Conservation (phyloP, 2,113 vertebrate species). For the Carlito syrichta region DNA sequence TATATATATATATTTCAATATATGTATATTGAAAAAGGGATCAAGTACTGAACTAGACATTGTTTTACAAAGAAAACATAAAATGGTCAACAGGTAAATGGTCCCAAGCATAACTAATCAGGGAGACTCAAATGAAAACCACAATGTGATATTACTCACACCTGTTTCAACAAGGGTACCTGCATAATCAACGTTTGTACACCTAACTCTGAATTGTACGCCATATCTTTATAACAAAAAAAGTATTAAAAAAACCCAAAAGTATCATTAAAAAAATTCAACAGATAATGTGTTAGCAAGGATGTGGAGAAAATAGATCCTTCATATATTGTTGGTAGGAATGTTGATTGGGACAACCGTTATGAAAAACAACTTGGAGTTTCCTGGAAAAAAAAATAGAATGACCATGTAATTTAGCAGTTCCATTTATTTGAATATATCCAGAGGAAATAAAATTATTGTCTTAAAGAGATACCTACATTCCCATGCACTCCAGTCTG, state of each 20-base stretch:
- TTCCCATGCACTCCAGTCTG: too few relatives aligned
- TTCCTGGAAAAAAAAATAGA: not conserved
- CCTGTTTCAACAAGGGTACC: too few relatives aligned
- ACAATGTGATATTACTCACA: not conserved
- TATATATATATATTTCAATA: too few relatives aligned
- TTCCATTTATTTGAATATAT: not conserved
- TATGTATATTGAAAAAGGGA: not conserved
- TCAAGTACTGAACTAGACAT: not conserved
- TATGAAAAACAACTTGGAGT: not conserved
- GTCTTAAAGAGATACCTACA: not conserved
- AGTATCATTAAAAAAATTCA: too few relatives aligned
- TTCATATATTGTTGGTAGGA: not conserved
- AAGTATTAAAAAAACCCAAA: too few relatives aligned
- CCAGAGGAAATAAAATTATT: not conserved
- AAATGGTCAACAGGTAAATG: not conserved
- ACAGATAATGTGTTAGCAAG: not conserved
- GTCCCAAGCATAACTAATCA: too few relatives aligned
- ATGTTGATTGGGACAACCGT: not conserved
- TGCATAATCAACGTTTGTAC: too few relatives aligned
- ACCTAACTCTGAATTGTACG: too few relatives aligned
- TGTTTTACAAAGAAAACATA: too few relatives aligned
- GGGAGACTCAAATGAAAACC: not conserved
- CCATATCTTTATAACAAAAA: too few relatives aligned
- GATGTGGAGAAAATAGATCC: not conserved
- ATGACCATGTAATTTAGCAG: not conserved